Conservation (phyloP, 1,140 invertebrate species). For the Oppia nitens region DNA sequence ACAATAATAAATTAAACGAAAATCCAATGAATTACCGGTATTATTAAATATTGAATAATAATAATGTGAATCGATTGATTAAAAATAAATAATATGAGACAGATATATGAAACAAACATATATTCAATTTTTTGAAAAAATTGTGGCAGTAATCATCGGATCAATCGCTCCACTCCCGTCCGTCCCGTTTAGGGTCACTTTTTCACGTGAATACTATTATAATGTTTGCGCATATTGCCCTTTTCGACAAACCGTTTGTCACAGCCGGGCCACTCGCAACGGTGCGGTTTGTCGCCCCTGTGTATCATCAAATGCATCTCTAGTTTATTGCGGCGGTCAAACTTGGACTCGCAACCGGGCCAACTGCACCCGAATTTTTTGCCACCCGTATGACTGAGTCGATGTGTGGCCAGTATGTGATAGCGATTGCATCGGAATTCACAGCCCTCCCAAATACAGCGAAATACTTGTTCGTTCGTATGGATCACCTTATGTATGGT, state of each 20-base stretch:
- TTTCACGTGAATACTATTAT: conserved; percentile 7
- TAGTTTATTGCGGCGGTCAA: conserved; percentile 7
- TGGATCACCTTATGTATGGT: conserved; percentile 9
- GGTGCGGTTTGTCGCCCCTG: conserved; percentile 48
- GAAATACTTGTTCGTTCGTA: conserved; percentile 9
- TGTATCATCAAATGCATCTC: conserved; percentile 11
- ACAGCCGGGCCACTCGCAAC: conserved; percentile 36
- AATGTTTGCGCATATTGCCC: conserved; percentile 13
- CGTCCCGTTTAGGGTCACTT: neutral
- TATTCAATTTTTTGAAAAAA: too few species aligned
- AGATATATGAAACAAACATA: too few species aligned
- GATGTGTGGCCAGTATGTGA: conserved; percentile 21
- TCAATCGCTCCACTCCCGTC: too few species aligned
- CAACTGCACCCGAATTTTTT: conserved; percentile 7
- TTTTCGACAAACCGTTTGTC: conserved; percentile 13
- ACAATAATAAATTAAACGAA: too few species aligned
- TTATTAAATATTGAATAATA: too few species aligned
- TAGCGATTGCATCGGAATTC: conserved; percentile 7
- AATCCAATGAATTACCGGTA: too few species aligned
- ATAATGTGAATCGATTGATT: too few species aligned
- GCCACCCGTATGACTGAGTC: conserved; percentile 21
- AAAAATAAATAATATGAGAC: too few species aligned
- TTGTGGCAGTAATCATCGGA: too few species aligned
- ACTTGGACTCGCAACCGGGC: conserved; percentile 7
- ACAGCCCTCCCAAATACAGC: conserved; percentile 3